Conservation (phyloP, 2,113 vertebrate genomes). For the Aptenodytes patagonicus region DNA sequence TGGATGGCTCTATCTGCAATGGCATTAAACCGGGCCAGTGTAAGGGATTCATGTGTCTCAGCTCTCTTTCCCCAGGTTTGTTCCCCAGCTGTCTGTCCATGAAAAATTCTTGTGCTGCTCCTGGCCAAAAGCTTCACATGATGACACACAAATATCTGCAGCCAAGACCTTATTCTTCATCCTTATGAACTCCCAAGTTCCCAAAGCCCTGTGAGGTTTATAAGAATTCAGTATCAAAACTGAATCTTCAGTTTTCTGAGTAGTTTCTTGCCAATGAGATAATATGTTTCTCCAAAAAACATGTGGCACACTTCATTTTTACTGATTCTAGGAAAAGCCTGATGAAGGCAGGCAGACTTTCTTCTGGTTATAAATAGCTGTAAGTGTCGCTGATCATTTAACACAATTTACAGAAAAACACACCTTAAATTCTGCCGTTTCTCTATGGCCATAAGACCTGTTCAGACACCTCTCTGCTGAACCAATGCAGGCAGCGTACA, state of each 20-base stretch:
- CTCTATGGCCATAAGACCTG: neutral
- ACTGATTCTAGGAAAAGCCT: neutral
- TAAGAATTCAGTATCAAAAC: neutral
- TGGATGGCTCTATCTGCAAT: neutral
- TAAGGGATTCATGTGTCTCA: neutral
- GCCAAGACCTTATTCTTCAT: neutral
- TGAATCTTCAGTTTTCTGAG: neutral
- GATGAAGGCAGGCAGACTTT: neutral
- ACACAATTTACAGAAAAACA: neutral
- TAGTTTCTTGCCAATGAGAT: neutral
- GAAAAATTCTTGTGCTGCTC: neutral
- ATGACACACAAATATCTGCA: neutral
- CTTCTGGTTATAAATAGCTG: neutral
- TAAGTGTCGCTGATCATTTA: neutral
- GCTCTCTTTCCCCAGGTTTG: neutral
- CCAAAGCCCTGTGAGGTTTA: neutral
- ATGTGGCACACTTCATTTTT: neutral
- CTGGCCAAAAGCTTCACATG: neutral
- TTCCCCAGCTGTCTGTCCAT: neutral
- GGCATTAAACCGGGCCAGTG: accelerated
- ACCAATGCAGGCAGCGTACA: neutral
- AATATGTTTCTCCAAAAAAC: neutral
- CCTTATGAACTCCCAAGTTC: neutral
- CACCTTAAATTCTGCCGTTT: neutral
- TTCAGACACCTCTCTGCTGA: neutral